Conservation (phyloP, 2,113 vertebrate genomes). For the Tapirus terrestris region DNA sequence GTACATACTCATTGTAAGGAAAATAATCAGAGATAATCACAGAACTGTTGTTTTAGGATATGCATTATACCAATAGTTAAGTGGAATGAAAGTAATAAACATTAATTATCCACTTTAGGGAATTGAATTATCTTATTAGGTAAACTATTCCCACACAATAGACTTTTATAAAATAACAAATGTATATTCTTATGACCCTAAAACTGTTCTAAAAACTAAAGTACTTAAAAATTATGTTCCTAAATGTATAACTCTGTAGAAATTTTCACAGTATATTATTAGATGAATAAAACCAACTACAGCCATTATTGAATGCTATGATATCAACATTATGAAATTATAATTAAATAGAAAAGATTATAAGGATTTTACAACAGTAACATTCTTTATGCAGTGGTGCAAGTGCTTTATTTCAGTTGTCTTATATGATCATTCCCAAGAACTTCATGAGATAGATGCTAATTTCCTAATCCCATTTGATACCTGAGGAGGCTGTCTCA, state of each 20-base stretch:
- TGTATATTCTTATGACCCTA: not conserved
- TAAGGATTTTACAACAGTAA: not conserved
- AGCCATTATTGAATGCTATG: not conserved
- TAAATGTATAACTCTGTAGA: not conserved
- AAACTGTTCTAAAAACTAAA: not conserved
- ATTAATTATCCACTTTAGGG: not conserved
- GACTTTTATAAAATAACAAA: not conserved
- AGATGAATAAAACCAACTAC: not conserved
- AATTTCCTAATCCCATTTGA: not conserved
- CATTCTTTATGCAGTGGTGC: not conserved
- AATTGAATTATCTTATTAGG: not conserved
- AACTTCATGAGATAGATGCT: not conserved
- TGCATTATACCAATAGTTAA: not conserved
- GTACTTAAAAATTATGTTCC: not conserved
- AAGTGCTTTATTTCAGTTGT: not conserved
- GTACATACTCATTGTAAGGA: not conserved
- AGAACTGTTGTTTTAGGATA: not conserved
- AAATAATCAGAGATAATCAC: constrained; percentile 1
- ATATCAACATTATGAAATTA: not conserved
- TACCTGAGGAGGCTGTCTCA: not conserved
- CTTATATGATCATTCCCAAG: not conserved
- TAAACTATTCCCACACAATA: not conserved
- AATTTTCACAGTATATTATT: not conserved
- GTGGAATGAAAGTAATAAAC: not conserved
- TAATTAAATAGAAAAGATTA: not conserved